phyloP scores from a whole-genome alignment of 2,888 invertebrate species.

The Agrenia bidenticulata region DNA sequence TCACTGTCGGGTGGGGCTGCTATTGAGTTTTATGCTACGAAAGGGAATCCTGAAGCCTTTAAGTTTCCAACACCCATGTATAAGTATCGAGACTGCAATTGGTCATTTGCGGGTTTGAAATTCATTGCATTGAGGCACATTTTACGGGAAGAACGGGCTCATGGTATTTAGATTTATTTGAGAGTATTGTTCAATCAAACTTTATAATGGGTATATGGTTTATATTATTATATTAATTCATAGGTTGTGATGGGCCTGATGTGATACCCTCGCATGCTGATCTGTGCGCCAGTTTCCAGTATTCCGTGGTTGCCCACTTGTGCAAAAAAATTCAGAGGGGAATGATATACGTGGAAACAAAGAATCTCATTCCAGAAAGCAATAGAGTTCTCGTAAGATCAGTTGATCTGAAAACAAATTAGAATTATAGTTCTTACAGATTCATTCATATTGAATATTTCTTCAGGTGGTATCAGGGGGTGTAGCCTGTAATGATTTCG shows the following conservation, averaged over 20 bases:
- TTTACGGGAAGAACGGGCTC: slow-evolving; percentile 62
- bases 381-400: slow-evolving; percentile 43
- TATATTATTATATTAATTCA: slow-evolving; percentile 25
- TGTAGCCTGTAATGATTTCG: slow-evolving; percentile 88
- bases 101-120: slow-evolving; percentile 84
- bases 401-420: too few species aligned
- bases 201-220: slow-evolving; percentile 1
- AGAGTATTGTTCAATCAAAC: too few species aligned
- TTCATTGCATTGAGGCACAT: slow-evolving; percentile 64
- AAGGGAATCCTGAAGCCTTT: slow-evolving; percentile 67
- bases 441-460: not conserved
- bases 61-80: slow-evolving; percentile 68
- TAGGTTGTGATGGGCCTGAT: slow-evolving; percentile 66
- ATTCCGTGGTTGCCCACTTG: slow-evolving; percentile 73
- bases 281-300: slow-evolving; percentile 82
- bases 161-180: too few species aligned
- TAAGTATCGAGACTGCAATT: slow-evolving; percentile 74
- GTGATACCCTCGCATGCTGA: slow-evolving; percentile 75
- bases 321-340: slow-evolving; percentile 80
- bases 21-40: slow-evolving; percentile 77
- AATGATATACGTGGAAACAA: slow-evolving; percentile 68
- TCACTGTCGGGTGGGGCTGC: slow-evolving; percentile 78
- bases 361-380: slow-evolving; percentile 63
- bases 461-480: slow-evolving; percentile 86
- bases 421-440: not conserved